Conservation (phyloP, 1,140 invertebrate genomes). For the Scylla paramamosain region DNA sequence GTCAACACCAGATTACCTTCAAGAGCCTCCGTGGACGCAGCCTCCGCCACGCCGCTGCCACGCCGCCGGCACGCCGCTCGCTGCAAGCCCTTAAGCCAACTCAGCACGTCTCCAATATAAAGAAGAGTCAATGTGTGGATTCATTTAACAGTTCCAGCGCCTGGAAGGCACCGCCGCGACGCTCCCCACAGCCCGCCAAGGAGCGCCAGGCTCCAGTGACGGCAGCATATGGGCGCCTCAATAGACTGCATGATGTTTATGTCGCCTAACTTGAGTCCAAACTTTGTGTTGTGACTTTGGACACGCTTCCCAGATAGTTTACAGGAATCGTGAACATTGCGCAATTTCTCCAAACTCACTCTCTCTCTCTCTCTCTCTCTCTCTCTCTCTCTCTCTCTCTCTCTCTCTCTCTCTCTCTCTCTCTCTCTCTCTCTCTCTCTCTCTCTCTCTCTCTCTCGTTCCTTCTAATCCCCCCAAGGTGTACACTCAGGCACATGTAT, state of each 20-base stretch:
- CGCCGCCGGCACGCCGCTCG: not conserved
- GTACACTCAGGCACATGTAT: not conserved
- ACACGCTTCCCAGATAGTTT: not conserved
- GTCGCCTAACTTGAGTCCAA: not conserved
- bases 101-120: not conserved
- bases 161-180: not conserved
- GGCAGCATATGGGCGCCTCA: not conserved
- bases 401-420: conserved; percentile 16
- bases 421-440: conserved; percentile 18
- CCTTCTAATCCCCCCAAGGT: not conserved
- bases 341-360: not conserved
- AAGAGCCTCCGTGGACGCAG: not conserved
- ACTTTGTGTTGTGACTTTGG: not conserved
- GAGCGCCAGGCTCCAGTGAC: not conserved
- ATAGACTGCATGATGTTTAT: not conserved
- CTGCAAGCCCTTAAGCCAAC: not conserved
- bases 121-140: not conserved
- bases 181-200: not conserved
- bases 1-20: conserved; percentile 11
- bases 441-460: not conserved
- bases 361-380: conserved; percentile 20
- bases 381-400: conserved; percentile 20
- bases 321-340: not conserved
- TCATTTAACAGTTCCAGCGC: not conserved
- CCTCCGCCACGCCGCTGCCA: not conserved